Percentiles rank a stretch among this genome's conserved stretches.
phyloP scores from a whole-genome alignment of 2,797 vertebrate species.

The Eulemur coronatus region DNA sequence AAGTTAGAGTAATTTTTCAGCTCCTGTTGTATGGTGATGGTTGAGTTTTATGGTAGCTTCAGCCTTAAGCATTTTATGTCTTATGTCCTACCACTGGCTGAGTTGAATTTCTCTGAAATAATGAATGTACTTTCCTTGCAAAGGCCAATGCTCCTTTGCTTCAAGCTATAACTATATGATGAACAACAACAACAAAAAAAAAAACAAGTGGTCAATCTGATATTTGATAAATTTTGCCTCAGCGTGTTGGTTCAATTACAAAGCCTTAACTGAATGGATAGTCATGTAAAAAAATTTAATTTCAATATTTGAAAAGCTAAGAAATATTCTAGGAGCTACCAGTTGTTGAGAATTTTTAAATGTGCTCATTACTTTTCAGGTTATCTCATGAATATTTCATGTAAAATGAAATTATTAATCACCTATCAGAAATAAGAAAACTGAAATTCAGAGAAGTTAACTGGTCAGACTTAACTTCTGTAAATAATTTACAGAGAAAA shows the following conservation, averaged over 20 bases:
- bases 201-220: neutral
- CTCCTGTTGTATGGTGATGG: neutral
- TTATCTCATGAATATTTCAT: neutral
- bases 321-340: neutral
- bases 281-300: neutral
- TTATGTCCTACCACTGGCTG: neutral
- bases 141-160: neutral
- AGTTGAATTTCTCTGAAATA: neutral
- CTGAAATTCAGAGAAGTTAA: neutral
- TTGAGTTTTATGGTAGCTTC: neutral
- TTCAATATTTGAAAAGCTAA: neutral
- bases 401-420: neutral
- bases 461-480: neutral
- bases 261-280: neutral
- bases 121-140: neutral
- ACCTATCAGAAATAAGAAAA: neutral
- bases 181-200: neutral
- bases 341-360: neutral
- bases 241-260: neutral
- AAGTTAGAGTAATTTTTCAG: neutral
- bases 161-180: neutral
- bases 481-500: neutral
- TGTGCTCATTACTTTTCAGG: neutral
- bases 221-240: neutral
- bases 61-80: neutral